Percentiles rank a stretch among this genome's conserved stretches.
Conservation (phyloP, 2,113 vertebrate genomes). For the Callionymus lyra region DNA sequence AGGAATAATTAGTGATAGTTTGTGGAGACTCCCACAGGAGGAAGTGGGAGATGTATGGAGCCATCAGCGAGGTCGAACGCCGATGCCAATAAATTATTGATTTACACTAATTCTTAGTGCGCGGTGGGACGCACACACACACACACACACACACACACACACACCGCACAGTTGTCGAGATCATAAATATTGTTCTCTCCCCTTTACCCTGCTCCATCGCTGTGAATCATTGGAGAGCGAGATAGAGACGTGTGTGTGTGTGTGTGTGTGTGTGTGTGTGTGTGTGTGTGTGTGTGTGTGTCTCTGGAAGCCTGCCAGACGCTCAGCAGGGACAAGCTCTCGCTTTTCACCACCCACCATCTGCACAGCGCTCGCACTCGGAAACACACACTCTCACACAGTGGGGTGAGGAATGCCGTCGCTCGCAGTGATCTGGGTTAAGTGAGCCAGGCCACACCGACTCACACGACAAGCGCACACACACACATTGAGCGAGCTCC, state of each 20-base stretch:
- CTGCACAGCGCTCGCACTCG: conserved; percentile 37
- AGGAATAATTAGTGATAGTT: conserved; percentile 3
- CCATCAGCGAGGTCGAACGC: conserved; percentile 40
- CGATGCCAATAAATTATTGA: conserved; percentile 50
- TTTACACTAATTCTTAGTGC: conserved; percentile 35
- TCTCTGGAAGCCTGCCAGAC: conserved; percentile 41
- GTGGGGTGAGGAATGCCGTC: conserved; percentile 31
- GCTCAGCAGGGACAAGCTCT: conserved; percentile 35
- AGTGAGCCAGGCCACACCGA: conserved; percentile 21
- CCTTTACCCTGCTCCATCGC: conserved; percentile 22
- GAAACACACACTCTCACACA: conserved; percentile 14
- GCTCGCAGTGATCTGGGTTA: conserved; percentile 32
- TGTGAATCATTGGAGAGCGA: conserved; percentile 22
- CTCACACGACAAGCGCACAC: conserved; percentile 5
- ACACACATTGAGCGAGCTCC: not conserved
- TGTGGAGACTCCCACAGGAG: conserved; percentile 1
- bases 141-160: conserved; percentile 8
- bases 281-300: conserved; percentile 16
- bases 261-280: conserved; percentile 15
- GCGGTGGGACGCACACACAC: conserved; percentile 7
- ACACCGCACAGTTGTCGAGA: conserved; percentile 11
- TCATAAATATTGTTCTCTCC: conserved; percentile 31
- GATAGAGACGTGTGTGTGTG: conserved; percentile 1
- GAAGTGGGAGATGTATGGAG: conserved; percentile 31
- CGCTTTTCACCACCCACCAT: conserved; percentile 48